phyloP scores from a whole-genome alignment of 2,113 vertebrate species.

The Sceloporus tristichus region DNA sequence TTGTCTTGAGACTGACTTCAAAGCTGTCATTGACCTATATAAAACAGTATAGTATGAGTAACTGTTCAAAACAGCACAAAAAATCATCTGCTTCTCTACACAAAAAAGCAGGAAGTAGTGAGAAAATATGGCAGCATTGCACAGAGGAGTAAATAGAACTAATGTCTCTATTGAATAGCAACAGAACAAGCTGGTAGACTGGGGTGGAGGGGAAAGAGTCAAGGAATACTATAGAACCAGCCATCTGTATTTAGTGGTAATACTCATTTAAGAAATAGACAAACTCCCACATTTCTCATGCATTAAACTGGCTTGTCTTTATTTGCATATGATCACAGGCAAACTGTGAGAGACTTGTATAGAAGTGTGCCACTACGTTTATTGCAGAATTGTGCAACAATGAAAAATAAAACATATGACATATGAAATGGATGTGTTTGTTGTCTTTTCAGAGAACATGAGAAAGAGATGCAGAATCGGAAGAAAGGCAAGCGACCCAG shows the following conservation, averaged over 20 bases:
- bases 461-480: slow-evolving; percentile 90
- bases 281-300: neutral
- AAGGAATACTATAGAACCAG: neutral
- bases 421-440: neutral
- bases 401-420: neutral
- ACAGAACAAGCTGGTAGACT: neutral
- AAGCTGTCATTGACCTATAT: no score
- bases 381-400: neutral
- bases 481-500: slow-evolving; percentile 93
- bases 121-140: neutral
- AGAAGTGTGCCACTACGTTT: neutral
- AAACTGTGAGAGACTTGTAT: neutral
- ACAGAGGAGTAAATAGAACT: no score
- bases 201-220: neutral
- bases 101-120: neutral
- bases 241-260: no score
- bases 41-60: neutral
- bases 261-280: neutral
- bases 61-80: neutral
- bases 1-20: neutral
- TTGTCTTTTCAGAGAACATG: slow-evolving; percentile 86
- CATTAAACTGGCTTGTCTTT: neutral
- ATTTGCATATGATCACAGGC: no score
- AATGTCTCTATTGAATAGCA: neutral
- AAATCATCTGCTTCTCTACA: neutral